Evolutionary conservation across 2,888 invertebrate species (phyloP), one percentile per base, ranked within the genome.

Genomic region (Tridacna crocea): DNA sequence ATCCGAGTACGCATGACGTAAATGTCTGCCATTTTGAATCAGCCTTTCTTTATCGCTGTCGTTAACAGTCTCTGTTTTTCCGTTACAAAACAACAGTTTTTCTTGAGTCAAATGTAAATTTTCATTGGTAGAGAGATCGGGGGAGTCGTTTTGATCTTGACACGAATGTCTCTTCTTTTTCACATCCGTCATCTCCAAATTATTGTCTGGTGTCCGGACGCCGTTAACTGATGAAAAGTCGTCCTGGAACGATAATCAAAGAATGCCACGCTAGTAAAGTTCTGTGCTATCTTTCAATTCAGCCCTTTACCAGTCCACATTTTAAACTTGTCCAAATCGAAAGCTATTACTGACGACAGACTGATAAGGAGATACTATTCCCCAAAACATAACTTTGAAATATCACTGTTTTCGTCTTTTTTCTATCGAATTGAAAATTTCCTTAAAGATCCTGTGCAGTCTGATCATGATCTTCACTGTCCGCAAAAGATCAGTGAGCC

Each of bases 171-270:
- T 6, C 51, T 70, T 70, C 13, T 26, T n/a, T 12, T 70, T 75
- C 46, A 77, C 77, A 26, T 77, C 77, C 13, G 46, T 48, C 70
- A 77, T 60, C 60, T 77, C 77, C n/a, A 77, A 22, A 47, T 46
- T 61, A 13, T 60, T 77, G 2, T 77, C 77, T 6, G 17, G 58
- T 24, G 60, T 58, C 26, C 70, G 55, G 0, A 60, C 70, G 24
- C 58, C 72, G 22, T 36, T 76, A 4, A 60, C 24, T 22, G 76
- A 68, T 12, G 76, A 76, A n/a, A 76, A 76, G 6, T 76, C 76
- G 55, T 76, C 76, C 76, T 76, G 76, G 10, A 55, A 55, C 1
- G 1, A 19, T 6, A 55, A 19, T 55, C 15, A 2, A 19, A 55
- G 55, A 55, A 10, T 55, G 19, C n/a, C n/a, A n/a, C n/a, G n/a